Percentiles rank a stretch among this genome's conserved stretches.
Conservation (phyloP, 2,113 vertebrate genomes). For the Nematolebias whitei region DNA sequence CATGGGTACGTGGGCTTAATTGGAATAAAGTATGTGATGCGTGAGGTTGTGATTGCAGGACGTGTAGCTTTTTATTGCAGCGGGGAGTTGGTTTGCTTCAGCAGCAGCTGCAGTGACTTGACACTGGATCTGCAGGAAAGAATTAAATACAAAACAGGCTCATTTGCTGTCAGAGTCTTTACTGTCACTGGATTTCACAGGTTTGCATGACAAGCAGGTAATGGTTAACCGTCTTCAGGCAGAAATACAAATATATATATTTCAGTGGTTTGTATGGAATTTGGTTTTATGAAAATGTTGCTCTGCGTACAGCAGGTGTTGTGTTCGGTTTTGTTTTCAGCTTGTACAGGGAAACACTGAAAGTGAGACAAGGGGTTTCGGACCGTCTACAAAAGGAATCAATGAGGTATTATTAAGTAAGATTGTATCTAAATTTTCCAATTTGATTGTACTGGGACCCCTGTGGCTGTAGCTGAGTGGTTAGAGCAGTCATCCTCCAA, state of each 20-base stretch:
- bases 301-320: no score
- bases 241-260: background rate
- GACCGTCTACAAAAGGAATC: no score
- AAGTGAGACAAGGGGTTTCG: no score
- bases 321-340: no score
- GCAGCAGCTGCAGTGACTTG: background rate
- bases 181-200: background rate
- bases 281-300: constrained; percentile 3
- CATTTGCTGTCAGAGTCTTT: constrained; percentile 20
- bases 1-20: background rate
- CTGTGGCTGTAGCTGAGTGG: no score
- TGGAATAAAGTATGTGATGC: background rate
- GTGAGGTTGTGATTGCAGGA: background rate
- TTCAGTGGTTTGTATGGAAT: constrained; percentile 3
- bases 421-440: no score
- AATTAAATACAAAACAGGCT: constrained; percentile 14
- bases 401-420: no score
- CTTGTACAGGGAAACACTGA: no score
- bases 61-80: background rate
- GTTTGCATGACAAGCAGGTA: constrained; percentile 19
- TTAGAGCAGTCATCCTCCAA: no score
- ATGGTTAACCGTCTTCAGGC: constrained; percentile 12
- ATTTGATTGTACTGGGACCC: no score
- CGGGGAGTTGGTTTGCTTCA: background rate
- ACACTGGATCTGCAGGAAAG: constrained; percentile 13